A percentile compares a stretch with the other conserved stretches of the same genome.
phyloP scores from a whole-genome alignment of 1,140 invertebrate species.

The Rhopalosiphum maidis region DNA sequence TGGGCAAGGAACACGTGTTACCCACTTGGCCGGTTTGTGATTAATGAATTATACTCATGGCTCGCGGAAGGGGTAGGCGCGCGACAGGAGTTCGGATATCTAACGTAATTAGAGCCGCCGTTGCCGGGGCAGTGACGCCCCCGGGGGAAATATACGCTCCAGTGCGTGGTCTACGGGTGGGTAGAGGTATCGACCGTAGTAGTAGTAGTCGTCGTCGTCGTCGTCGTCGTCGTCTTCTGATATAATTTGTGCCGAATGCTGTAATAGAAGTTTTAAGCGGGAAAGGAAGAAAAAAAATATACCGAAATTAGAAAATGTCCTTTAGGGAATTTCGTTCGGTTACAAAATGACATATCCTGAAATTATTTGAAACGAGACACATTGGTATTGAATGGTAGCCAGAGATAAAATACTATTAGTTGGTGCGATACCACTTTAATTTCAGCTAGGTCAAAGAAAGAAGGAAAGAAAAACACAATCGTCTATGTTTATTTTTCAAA shows the following conservation, averaged over 20 bases:
- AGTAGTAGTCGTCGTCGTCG: background rate
- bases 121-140: constrained; percentile 27
- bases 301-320: constrained; percentile 44
- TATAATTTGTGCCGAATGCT: constrained; percentile 41
- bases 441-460: background rate
- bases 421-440: background rate
- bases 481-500: constrained; percentile 4
- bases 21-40: constrained; percentile 49
- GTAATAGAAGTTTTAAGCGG: constrained; percentile 7
- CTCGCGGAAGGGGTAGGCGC: constrained; percentile 27
- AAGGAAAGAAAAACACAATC: background rate
- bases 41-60: constrained; percentile 44
- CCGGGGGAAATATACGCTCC: constrained; percentile 47
- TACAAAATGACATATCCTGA: constrained; percentile 19
- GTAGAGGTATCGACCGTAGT: constrained; percentile 17
- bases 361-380: constrained; percentile 30
- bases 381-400: background rate
- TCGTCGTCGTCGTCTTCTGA: constrained; percentile 15
- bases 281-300: background rate
- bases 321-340: constrained; percentile 26
- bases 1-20: constrained; percentile 40
- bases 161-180: background rate
- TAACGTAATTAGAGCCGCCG: constrained; percentile 53
- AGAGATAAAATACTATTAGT: background rate
- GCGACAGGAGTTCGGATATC: constrained; percentile 51